phyloP scores from a whole-genome alignment of 2,113 vertebrate species.

The Oncorhynchus tshawytscha region DNA sequence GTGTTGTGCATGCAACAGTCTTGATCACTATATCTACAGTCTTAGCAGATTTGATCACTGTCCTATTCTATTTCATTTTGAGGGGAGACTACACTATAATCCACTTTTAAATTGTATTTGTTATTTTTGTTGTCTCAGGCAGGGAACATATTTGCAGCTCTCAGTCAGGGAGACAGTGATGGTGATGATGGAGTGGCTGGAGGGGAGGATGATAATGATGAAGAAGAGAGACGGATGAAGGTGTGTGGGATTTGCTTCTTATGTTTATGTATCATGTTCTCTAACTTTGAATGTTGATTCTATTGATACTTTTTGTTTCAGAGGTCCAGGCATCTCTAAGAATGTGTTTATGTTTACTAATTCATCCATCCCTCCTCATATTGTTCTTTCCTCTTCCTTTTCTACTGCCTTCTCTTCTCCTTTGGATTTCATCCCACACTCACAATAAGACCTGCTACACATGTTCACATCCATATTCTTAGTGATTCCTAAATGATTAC shows the following conservation, averaged over 20 bases:
- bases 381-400: neutral
- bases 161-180: constrained; percentile 81
- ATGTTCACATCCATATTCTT: too few relatives aligned
- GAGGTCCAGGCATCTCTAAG: neutral
- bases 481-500: neutral
- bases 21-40: neutral
- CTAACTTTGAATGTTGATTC: neutral
- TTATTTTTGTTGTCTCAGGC: constrained; percentile 59
- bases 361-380: neutral
- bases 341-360: neutral
- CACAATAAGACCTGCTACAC: too few relatives aligned
- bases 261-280: too few relatives aligned
- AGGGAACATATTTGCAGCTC: constrained; percentile 84
- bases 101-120: neutral
- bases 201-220: constrained; percentile 54
- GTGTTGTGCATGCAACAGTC: neutral
- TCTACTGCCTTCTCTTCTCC: neutral
- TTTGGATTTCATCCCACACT: neutral
- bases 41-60: neutral
- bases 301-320: neutral
- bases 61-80: neutral
- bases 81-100: neutral
- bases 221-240: constrained; percentile 51
- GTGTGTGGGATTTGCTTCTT: constrained; percentile 18
- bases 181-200: constrained; percentile 55